Conservation (phyloP, 2,888 invertebrate genomes). For the Thymelicus acteon region DNA sequence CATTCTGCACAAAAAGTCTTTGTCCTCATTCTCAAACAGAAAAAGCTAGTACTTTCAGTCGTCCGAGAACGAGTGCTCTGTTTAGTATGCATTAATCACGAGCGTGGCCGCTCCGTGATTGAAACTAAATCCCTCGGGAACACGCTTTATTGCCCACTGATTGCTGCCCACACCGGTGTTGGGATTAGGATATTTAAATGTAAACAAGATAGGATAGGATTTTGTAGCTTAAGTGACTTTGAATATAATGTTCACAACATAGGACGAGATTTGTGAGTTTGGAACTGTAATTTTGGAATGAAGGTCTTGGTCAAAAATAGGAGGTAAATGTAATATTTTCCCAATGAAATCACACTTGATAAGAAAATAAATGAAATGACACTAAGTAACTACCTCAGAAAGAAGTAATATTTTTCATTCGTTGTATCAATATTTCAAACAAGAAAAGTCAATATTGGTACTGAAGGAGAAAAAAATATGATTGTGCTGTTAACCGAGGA, state of each 20-base stretch:
- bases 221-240: slow-evolving; percentile 24
- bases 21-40: slow-evolving; percentile 8
- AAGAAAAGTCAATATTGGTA: too few relatives aligned
- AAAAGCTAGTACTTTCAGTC: slow-evolving; percentile 15
- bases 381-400: too few relatives aligned
- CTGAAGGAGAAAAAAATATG: too few relatives aligned
- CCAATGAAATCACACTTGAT: too few relatives aligned
- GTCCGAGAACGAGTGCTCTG: slow-evolving; percentile 57
- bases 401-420: too few relatives aligned
- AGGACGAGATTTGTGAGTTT: too few relatives aligned
- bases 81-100: slow-evolving; percentile 83
- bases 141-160: slow-evolving; percentile 67
- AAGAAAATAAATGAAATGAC: too few relatives aligned
- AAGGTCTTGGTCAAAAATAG: too few relatives aligned
- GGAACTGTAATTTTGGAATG: too few relatives aligned
- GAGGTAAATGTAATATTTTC: too few relatives aligned
- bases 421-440: too few relatives aligned
- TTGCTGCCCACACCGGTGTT: slow-evolving; percentile 64
- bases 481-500: too few relatives aligned
- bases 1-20: slow-evolving; percentile 6
- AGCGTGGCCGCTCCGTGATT: slow-evolving; percentile 72
- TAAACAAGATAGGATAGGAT: slow-evolving; percentile 40
- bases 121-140: slow-evolving; percentile 79
- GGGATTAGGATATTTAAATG: slow-evolving; percentile 76
- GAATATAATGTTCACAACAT: slow-evolving; percentile 10